Conservation (phyloP, 2,888 invertebrate species). For the Rotaria socialis region DNA sequence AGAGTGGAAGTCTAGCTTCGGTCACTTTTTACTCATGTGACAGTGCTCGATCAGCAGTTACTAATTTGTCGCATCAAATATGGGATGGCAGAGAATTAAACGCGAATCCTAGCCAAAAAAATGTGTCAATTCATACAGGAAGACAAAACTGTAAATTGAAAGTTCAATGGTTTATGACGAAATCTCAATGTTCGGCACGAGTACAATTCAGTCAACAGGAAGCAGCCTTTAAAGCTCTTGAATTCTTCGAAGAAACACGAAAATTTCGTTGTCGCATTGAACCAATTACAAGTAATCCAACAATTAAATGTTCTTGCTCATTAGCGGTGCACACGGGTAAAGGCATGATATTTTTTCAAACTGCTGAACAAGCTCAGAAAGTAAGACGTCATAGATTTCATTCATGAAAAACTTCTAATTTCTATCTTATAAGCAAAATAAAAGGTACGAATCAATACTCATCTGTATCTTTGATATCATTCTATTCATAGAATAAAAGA, state of each 20-base stretch:
- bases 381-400: neutral
- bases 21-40: neutral
- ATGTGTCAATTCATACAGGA: neutral
- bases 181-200: neutral
- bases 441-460: no score
- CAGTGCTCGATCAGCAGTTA: neutral
- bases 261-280: neutral
- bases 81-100: neutral
- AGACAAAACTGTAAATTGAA: conserved; percentile 16
- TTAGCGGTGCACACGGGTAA: neutral
- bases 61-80: neutral
- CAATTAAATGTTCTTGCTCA: neutral
- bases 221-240: neutral
- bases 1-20: neutral
- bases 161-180: neutral
- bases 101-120: neutral
- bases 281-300: neutral
- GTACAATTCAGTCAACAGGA: neutral
- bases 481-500: no score
- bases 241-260: neutral
- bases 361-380: neutral
- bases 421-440: no score
- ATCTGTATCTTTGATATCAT: no score
- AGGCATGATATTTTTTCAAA: neutral
- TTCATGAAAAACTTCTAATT: no score